These are phyloP conservation scores for Cheiracanthium punctorium DNA, from an alignment of 2,888 invertebrate species.

Conservation along the genomic window DNA sequence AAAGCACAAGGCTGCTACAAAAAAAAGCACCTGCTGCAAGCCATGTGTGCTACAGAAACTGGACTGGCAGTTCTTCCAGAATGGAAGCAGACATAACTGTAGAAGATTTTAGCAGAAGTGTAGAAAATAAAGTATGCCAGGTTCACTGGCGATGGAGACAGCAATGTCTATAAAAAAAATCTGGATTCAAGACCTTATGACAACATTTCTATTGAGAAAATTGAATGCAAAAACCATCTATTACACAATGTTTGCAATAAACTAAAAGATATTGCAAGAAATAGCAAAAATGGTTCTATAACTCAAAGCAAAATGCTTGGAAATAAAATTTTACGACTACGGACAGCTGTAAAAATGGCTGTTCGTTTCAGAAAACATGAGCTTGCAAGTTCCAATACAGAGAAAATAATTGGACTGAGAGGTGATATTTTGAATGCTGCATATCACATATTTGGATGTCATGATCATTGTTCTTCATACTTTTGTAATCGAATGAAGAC, in stretches of 20 bases:
- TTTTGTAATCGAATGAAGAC: not conserved
- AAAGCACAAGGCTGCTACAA: too few relatives aligned
- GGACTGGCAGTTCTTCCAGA: conserved; percentile 60
- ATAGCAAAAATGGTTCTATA: too few relatives aligned
- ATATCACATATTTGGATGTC: not conserved
- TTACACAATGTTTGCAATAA: too few relatives aligned
- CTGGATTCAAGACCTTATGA: too few relatives aligned
- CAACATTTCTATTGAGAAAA: too few relatives aligned
- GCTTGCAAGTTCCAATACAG: too few relatives aligned
- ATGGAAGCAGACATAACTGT: conserved; percentile 70
- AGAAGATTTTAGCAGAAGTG: conserved; percentile 69
- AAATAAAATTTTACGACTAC: not conserved
- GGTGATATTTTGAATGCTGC: not conserved
- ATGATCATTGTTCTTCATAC: not conserved
- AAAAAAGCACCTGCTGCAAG: too few relatives aligned
- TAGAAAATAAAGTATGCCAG: conserved; percentile 60
- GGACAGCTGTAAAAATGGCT: not conserved
- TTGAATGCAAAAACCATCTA: too few relatives aligned
- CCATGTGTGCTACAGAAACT: conserved; percentile 70
- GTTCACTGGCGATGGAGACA: too few relatives aligned
- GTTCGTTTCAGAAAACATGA: not conserved
- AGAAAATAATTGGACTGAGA: not conserved
- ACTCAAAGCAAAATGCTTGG: not conserved
- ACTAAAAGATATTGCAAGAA: too few relatives aligned
- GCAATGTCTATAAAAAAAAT: too few relatives aligned